Evolutionary conservation across 2,113 vertebrate species (phyloP).

Genomic region (Pithys albifrons): DNA sequence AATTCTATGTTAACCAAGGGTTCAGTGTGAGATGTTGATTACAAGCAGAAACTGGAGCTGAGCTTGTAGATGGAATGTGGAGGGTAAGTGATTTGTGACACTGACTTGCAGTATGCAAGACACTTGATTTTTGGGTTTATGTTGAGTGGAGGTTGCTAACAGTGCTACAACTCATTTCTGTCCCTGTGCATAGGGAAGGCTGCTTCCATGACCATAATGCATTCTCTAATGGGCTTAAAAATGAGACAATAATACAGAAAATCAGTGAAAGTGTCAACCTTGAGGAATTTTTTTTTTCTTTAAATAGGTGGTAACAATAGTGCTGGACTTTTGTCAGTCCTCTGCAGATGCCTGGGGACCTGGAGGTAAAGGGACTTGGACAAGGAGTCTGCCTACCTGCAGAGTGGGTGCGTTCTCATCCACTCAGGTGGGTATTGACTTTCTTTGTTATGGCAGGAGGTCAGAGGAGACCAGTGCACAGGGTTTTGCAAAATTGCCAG

Average conservation of each 20-base stretch:
- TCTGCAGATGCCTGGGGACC: not conserved
- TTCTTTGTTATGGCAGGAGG: not conserved
- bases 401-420: not conserved
- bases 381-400: not conserved
- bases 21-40: not conserved
- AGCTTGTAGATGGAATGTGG: not conserved
- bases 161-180: not conserved
- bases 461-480: not conserved
- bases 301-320: not conserved
- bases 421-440: not conserved
- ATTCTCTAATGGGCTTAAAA: not conserved
- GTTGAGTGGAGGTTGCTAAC: not conserved
- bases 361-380: not conserved
- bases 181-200: not conserved
- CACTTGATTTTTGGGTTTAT: not conserved
- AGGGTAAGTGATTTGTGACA: not conserved
- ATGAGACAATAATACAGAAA: not conserved
- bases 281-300: not conserved
- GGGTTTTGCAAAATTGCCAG: not conserved
- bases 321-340: not conserved
- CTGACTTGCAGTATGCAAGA: not conserved
- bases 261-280: not conserved
- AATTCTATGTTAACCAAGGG: fast-evolving
- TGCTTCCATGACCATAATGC: not conserved
- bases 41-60: not conserved